Evolutionary conservation across 2,113 vertebrate species (phyloP), one percentile per base, ranked within the genome.

Genomic region (Antennarius striatus): DNA sequence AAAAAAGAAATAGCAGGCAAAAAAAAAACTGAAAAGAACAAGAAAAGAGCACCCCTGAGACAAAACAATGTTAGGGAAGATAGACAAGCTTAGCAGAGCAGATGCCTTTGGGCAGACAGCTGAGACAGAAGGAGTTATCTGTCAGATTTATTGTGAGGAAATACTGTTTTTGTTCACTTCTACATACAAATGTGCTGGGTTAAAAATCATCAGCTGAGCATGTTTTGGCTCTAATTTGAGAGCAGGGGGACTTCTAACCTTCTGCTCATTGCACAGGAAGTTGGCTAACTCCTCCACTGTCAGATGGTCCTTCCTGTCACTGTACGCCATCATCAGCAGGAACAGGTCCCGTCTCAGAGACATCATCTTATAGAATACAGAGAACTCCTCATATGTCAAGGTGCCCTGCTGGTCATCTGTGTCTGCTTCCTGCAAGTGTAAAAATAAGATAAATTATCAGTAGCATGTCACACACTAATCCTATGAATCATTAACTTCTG

Each of bases 361-460:
- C 95, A 99, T 98, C 97, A 99, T 99, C 91, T 94, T 96, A 88
- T 99, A 99, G 87, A 99, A 99, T 58, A 98, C 95, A 0, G 94
- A 95, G 85, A 99, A 99, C 53, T 99, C 98, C 63, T 98, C 96
- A 52, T 98, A 98, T 0, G 95, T 97, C 67, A 99, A 71, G 1
- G 96, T 96, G 57, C 98, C 98, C 81, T 97, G 96, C 61, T 98
- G 96, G 69, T 98, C 96, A 72, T 98, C 96, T 0, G 97, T 98
- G 84, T 99, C 98, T 3, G 98, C 97, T 86, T 98, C 98, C 98
- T 99, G 77, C 8, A 17, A 55, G 48, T 22, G 42, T 4, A 55
- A 71, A n/a, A 5, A 55, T 49, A n/a, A 29, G 22, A 47, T n/a
- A 36, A 30, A 36, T 64, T 9, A 60, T 36, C 10, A 40, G 17